These are phyloP conservation scores for Corydoras maculifer DNA, from an alignment of 2,113 vertebrate genomes.

Conservation along the genomic window DNA sequence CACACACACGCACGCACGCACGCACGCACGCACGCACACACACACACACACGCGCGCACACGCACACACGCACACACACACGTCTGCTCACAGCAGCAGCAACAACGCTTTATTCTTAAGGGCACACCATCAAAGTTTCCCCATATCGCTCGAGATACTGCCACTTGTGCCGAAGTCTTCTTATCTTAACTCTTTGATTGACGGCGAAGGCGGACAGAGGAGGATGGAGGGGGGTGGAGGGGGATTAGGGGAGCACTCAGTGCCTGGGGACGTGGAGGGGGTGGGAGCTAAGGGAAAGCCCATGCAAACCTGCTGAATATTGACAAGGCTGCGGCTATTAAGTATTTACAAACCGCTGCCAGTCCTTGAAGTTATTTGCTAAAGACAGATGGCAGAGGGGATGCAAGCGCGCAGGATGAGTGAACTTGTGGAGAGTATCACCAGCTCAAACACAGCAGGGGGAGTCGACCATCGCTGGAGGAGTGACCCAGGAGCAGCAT, in stretches of 20 bases:
- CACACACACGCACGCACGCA: not conserved
- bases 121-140: slow-evolving; percentile 17
- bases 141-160: slow-evolving; percentile 11
- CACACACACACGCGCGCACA: not conserved
- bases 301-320: slow-evolving; percentile 37
- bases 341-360: slow-evolving; percentile 40
- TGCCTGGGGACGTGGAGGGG: slow-evolving; percentile 14
- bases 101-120: not conserved
- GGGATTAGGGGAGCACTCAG: slow-evolving; percentile 28
- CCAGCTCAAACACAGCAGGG: slow-evolving; percentile 11
- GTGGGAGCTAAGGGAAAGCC: slow-evolving; percentile 32
- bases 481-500: no score
- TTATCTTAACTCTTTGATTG: slow-evolving; percentile 25
- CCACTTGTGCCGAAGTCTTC: slow-evolving; percentile 1
- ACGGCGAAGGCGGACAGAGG: slow-evolving; percentile 21
- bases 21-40: no score
- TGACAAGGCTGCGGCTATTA: slow-evolving; percentile 37
- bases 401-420: slow-evolving; percentile 28
- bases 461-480: no score
- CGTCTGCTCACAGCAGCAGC: no score
- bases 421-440: slow-evolving; percentile 24
- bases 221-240: slow-evolving; percentile 22
- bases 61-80: not conserved
- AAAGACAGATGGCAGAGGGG: slow-evolving; percentile 34
- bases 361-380: slow-evolving; percentile 37